phyloP scores from a whole-genome alignment of 1,140 invertebrate genomes.

The Nebria ingens region DNA sequence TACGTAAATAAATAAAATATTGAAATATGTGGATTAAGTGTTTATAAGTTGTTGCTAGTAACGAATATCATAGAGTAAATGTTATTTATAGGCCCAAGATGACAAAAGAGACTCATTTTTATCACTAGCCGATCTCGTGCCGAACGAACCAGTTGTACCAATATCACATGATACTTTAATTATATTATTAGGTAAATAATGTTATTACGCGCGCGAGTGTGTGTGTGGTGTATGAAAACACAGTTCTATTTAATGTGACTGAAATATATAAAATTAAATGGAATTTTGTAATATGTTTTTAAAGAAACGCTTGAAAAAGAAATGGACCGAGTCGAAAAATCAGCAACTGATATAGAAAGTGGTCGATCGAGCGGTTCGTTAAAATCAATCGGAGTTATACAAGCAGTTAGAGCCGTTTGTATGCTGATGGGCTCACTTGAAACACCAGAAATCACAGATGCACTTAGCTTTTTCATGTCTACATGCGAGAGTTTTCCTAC shows the following conservation, averaged over 20 bases:
- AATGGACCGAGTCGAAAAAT: constrained; percentile 60
- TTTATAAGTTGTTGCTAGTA: no score
- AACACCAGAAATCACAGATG: constrained; percentile 69
- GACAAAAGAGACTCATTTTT: constrained; percentile 61
- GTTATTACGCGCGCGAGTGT: not conserved
- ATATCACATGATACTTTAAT: constrained; percentile 68
- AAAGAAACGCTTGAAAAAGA: constrained; percentile 72
- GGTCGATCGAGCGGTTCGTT: constrained; percentile 35
- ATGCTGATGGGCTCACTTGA: constrained; percentile 78
- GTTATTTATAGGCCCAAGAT: constrained; percentile 48
- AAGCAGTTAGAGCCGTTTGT: constrained; percentile 87
- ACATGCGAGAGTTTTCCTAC: constrained; percentile 40
- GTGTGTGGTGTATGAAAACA: not conserved
- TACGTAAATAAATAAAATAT: constrained; percentile 5
- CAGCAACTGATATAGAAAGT: constrained; percentile 44
- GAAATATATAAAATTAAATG: constrained; percentile 5
- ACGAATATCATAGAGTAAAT: no score
- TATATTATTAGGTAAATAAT: constrained; percentile 61
- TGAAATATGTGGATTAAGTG: no score
- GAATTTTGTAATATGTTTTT: constrained; percentile 12
- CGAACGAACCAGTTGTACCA: constrained; percentile 56
- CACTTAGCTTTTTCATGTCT: constrained; percentile 58
- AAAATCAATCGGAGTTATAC: constrained; percentile 56
- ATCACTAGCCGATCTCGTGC: constrained; percentile 62
- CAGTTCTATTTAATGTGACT: not conserved